Conservation (phyloP, 2,888 invertebrate genomes). For the Dusona sp. region DNA sequence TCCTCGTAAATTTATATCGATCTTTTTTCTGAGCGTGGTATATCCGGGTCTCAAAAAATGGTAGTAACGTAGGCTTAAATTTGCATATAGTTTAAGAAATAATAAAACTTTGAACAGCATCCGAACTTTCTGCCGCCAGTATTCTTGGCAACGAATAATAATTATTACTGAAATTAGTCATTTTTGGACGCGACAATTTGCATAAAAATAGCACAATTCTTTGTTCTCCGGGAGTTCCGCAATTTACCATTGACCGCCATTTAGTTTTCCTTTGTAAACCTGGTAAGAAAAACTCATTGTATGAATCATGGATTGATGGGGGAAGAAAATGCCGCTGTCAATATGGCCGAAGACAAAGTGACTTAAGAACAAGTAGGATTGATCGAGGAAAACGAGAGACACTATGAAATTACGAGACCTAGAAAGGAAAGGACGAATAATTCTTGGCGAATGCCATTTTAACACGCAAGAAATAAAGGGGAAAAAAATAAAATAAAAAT, state of each 20-base stretch:
- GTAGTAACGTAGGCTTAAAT: too few species aligned
- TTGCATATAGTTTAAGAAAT: too few species aligned
- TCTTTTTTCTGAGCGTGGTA: too few species aligned
- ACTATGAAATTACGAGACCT: conserved; percentile 1
- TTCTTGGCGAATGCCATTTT: background rate
- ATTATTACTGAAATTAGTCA: background rate
- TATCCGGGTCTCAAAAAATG: too few species aligned
- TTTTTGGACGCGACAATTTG: background rate
- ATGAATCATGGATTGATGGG: background rate
- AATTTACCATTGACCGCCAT: background rate
- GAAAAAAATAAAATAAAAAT: background rate
- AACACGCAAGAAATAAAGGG: background rate
- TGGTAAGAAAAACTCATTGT: background rate
- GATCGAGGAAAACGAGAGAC: background rate
- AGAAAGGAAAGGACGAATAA: conserved; percentile 14
- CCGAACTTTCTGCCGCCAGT: background rate
- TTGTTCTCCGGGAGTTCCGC: background rate
- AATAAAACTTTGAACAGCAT: too few species aligned
- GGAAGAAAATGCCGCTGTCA: background rate
- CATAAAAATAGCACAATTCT: background rate
- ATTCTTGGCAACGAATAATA: background rate
- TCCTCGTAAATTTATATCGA: too few species aligned
- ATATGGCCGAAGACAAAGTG: background rate
- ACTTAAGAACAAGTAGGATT: background rate
- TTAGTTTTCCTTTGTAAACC: background rate